These are phyloP conservation scores for Aulostomus chinensis DNA, from an alignment of 2,797 vertebrate species.

Conservation along the genomic window DNA sequence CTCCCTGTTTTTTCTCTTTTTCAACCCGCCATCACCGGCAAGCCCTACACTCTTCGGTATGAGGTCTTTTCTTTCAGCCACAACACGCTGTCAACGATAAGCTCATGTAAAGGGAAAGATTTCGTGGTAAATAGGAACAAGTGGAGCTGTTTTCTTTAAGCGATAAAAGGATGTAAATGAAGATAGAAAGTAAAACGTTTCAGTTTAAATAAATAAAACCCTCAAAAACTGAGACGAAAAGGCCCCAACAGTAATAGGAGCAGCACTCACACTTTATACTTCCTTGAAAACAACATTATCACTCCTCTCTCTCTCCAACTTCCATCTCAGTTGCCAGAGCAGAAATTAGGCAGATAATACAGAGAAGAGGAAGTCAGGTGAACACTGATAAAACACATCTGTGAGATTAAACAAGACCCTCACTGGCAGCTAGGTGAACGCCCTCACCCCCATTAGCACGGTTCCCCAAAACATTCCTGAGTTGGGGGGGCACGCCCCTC, in stretches of 20 bases:
- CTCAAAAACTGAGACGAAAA: too few relatives aligned
- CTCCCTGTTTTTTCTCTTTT: background rate
- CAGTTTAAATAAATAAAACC: too few relatives aligned
- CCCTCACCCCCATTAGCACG: constrained; percentile 55
- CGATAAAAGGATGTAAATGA: too few relatives aligned
- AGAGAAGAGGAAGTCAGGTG: constrained; percentile 39
- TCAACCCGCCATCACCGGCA: constrained; percentile 8
- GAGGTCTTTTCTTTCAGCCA: too few relatives aligned
- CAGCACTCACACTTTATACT: too few relatives aligned
- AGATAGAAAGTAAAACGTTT: too few relatives aligned
- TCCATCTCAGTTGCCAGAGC: constrained; percentile 26
- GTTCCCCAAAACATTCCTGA: constrained; percentile 49
- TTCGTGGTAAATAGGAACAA: too few relatives aligned
- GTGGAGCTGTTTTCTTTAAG: too few relatives aligned
- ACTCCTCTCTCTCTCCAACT: constrained; percentile 10
- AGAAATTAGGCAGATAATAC: constrained; percentile 21
- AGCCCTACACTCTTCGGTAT: too few relatives aligned
- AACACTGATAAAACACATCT: constrained; percentile 63
- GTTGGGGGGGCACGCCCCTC: constrained; percentile 5
- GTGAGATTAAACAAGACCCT: constrained; percentile 52
- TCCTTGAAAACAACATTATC: constrained; percentile 7
- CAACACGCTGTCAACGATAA: too few relatives aligned
- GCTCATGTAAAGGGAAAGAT: too few relatives aligned
- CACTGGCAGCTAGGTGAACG: constrained; percentile 50
- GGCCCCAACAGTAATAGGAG: too few relatives aligned